Conservation (phyloP, 2,888 invertebrate genomes). For the Phoenoteleia sp. region DNA sequence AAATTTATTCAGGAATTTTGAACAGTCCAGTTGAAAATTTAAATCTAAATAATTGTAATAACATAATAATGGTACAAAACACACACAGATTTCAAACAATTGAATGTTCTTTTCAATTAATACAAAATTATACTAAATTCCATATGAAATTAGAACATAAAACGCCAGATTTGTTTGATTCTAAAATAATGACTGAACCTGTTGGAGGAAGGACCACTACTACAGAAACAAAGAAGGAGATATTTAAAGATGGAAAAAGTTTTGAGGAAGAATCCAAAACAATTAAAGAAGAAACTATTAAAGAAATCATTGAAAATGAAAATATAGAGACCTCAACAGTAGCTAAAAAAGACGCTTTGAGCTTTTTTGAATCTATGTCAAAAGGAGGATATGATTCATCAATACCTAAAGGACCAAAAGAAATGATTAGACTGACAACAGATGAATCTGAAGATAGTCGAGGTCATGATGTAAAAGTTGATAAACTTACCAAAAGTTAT, state of each 20-base stretch:
- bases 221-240: slow-evolving; percentile 68
- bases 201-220: slow-evolving; percentile 70
- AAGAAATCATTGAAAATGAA: slow-evolving; percentile 81
- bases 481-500: slow-evolving; percentile 84
- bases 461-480: slow-evolving; percentile 83
- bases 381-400: slow-evolving; percentile 86
- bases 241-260: slow-evolving; percentile 69
- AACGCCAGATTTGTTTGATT: slow-evolving; percentile 81
- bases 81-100: too few species aligned
- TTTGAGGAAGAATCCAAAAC: slow-evolving; percentile 74
- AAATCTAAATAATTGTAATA: too few species aligned
- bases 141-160: slow-evolving; percentile 86
- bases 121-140: too few species aligned
- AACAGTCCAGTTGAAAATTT: too few species aligned
- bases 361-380: slow-evolving; percentile 90
- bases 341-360: slow-evolving; percentile 89
- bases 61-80: too few species aligned
- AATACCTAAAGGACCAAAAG: slow-evolving; percentile 83
- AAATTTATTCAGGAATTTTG: too few species aligned
- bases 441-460: slow-evolving; percentile 81
- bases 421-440: slow-evolving; percentile 84
- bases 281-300: slow-evolving; percentile 75
- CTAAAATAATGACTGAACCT: slow-evolving; percentile 63
- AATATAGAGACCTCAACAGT: slow-evolving; percentile 88
- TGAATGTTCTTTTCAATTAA: too few species aligned